Evolutionary conservation across 2,888 invertebrate genomes (phyloP).

Genomic region (Drosophila meridionalis): DNA sequence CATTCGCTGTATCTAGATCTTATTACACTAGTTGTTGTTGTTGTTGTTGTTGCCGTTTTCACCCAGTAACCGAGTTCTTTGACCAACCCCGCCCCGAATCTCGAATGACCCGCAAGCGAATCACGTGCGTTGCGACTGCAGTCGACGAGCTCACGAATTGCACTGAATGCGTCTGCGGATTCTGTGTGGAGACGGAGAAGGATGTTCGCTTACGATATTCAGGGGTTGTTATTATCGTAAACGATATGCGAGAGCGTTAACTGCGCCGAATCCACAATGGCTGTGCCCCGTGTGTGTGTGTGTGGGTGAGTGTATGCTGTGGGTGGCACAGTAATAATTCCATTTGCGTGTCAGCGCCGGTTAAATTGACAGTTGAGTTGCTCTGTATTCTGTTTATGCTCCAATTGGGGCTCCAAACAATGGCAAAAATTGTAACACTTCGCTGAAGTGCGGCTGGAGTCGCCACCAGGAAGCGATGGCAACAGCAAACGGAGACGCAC

Average conservation of each 20-base stretch:
- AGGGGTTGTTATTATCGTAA: slow-evolving; percentile 60
- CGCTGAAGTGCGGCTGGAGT: slow-evolving; percentile 48
- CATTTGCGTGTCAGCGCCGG: slow-evolving; percentile 49
- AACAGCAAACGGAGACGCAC: slow-evolving; percentile 46
- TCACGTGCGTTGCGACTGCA: slow-evolving; percentile 60
- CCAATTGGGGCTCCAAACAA: slow-evolving; percentile 65
- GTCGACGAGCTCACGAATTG: slow-evolving; percentile 72
- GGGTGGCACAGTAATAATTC: slow-evolving; percentile 65
- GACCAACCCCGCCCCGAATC: slow-evolving; percentile 59
- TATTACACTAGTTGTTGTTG: slow-evolving; percentile 28
- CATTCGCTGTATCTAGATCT: slow-evolving; percentile 24
- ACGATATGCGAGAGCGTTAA: slow-evolving; percentile 55
- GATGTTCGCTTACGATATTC: slow-evolving; percentile 50
- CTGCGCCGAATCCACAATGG: slow-evolving; percentile 70
- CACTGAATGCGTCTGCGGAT: slow-evolving; percentile 75
- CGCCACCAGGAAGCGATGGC: slow-evolving; percentile 61
- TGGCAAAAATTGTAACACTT: slow-evolving; percentile 61
- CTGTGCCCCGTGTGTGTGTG: slow-evolving; percentile 15
- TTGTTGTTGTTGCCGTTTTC: slow-evolving; percentile 58
- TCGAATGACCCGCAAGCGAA: slow-evolving; percentile 26
- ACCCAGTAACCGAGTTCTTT: slow-evolving; percentile 83
- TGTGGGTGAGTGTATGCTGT: slow-evolving; percentile 32
- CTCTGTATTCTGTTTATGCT: slow-evolving; percentile 59
- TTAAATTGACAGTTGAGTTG: slow-evolving; percentile 26
- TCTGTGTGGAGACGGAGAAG: slow-evolving; percentile 55